Evolutionary conservation across 2,888 invertebrate species (phyloP).

Genomic region (Eurytoma californica): DNA sequence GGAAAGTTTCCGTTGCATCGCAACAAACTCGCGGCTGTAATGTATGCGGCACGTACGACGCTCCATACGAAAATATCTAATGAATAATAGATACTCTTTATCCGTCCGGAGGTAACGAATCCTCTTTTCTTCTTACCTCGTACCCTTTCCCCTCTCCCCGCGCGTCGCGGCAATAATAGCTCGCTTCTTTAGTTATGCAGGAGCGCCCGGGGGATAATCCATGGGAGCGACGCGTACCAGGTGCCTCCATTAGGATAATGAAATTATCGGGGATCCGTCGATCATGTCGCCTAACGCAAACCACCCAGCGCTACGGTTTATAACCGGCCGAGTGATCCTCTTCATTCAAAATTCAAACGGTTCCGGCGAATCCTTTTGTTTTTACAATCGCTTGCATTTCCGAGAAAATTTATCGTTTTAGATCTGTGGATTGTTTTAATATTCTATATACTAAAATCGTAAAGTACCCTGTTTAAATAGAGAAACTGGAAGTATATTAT

Average conservation of each 20-base stretch:
- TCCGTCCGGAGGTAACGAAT: constrained; percentile 55
- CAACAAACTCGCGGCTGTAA: constrained; percentile 51
- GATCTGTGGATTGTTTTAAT: too few relatives aligned
- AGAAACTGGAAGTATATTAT: too few relatives aligned
- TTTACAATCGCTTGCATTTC: too few relatives aligned
- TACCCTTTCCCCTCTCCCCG: constrained; percentile 4
- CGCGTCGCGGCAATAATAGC: too few relatives aligned
- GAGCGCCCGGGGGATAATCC: constrained; percentile 24
- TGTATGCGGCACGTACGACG: constrained; percentile 58
- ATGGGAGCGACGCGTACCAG: constrained; percentile 12
- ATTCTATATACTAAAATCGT: too few relatives aligned
- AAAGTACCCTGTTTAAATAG: too few relatives aligned
- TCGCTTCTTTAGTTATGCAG: constrained; percentile 5
- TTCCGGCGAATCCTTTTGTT: too few relatives aligned
- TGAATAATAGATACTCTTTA: constrained; percentile 62
- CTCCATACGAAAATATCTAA: constrained; percentile 62
- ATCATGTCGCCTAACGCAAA: constrained; percentile 28
- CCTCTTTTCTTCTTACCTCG: constrained; percentile 15
- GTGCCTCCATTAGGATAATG: constrained; percentile 37
- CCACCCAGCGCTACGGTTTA: not conserved
- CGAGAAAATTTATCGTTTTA: too few relatives aligned
- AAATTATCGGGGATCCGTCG: constrained; percentile 44
- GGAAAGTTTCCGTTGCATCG: constrained; percentile 4
- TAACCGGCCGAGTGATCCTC: too few relatives aligned
- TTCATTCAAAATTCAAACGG: too few relatives aligned